Conservation (phyloP, 2,113 vertebrate species). For the Strix aluco region DNA sequence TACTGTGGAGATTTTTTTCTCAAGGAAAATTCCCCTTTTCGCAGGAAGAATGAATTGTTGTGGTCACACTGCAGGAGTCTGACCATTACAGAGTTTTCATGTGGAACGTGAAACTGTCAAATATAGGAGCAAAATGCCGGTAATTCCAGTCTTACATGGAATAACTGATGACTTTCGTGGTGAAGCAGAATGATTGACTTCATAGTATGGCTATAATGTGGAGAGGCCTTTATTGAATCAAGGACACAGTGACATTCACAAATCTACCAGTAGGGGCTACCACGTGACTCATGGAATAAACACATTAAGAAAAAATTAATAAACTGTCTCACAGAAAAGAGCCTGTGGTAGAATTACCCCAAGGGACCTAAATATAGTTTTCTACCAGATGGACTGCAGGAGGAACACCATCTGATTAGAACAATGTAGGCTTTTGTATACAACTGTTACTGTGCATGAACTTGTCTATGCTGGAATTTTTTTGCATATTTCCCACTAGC, state of each 20-base stretch:
- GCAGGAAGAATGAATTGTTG: neutral
- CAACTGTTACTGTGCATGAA: neutral
- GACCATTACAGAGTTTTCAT: neutral
- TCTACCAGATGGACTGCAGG: constrained; percentile 11
- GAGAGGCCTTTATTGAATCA: neutral
- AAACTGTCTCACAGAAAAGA: neutral
- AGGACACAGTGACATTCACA: neutral
- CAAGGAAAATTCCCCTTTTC: neutral
- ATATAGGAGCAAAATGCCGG: neutral
- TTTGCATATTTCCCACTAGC: neutral
- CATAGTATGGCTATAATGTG: neutral
- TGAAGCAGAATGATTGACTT: neutral
- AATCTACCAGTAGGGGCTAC: neutral
- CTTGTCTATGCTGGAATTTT: neutral
- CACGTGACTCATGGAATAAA: neutral
- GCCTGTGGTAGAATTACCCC: neutral
- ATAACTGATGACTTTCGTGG: neutral
- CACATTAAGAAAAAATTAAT: neutral
- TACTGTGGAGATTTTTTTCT: neutral
- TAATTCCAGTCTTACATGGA: neutral
- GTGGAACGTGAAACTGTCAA: neutral
- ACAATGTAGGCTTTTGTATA: neutral
- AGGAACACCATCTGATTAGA: constrained; percentile 20
- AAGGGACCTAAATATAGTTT: constrained; percentile 1
- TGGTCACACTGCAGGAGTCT: neutral